Percentiles rank a stretch among this genome's conserved stretches.
Evolutionary conservation across 2,888 invertebrate genomes (phyloP).

Genomic region (Thysanoteuthis rhombus): DNA sequence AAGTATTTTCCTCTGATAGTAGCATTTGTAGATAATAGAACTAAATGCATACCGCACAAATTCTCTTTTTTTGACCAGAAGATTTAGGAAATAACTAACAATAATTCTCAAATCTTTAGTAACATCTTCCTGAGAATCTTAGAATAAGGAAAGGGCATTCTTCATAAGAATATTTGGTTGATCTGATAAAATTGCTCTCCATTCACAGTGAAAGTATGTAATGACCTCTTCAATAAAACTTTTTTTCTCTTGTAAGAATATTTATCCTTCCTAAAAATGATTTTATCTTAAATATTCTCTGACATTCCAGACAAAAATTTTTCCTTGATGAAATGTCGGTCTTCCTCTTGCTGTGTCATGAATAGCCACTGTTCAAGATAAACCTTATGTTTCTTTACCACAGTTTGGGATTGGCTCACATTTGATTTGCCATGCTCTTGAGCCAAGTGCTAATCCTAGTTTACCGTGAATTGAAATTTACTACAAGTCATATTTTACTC

Average conservation of each 20-base stretch:
- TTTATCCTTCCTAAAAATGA: too few species aligned
- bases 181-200: too few species aligned
- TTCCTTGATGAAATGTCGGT: too few species aligned
- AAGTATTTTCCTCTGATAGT: not conserved
- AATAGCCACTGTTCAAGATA: not conserved
- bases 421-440: not conserved
- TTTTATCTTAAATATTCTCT: not conserved
- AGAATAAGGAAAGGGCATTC: too few species aligned
- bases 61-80: not conserved
- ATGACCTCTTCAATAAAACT: too few species aligned
- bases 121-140: too few species aligned
- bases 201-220: too few species aligned
- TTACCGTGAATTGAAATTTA: not conserved
- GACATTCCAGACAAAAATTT: not conserved
- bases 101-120: too few species aligned
- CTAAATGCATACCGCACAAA: too few species aligned
- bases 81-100: too few species aligned
- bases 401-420: not conserved
- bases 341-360: not conserved
- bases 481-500: not conserved
- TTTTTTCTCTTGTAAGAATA: too few species aligned
- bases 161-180: too few species aligned
- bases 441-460: not conserved
- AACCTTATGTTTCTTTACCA: not conserved
- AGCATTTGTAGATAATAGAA: not conserved